Base-by-base conservation (phyloP, 2,888 invertebrate species). In the Drosophila anomalata region DNA sequence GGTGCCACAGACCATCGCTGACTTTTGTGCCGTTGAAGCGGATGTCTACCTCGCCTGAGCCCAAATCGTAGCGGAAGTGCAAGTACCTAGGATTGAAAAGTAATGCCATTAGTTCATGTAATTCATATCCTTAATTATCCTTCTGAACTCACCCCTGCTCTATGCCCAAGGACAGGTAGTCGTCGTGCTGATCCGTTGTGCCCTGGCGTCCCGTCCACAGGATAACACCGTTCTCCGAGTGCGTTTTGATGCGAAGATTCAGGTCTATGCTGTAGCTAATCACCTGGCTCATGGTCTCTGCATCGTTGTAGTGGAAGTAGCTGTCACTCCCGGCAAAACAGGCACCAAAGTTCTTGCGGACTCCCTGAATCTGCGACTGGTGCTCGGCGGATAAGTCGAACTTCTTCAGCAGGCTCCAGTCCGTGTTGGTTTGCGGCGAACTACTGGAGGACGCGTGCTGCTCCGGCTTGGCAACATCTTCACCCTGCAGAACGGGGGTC, bases 1-100 rank as follows among this genome's bases (percentile, higher is more conserved):
- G 93, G 91, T 97, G 96, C 96, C 96, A 92, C 6, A 96, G 93
- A 44, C 97, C 97, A 91, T 98, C 98, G 92, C 97, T 96, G 41
- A 98, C 95, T 90, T 95, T 95, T 11, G 97, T 96, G 81, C 94
- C 94, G 92, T 98, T 98, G 83, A 97, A 97, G 72, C 95, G 94
- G 55, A 98, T 95, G 73, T 95, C 94, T 53, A 96, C 96, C 89
- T 97, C 97, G 1, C 97, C 97, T 78, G 96, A 96, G 50, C 97
- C 97, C 76, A 97, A 93, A 91, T 97, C 96, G 91, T 96, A 98
- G 85, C 97, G 94, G 85, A 94, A 93, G 74, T 92, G 92, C 51
- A 92, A 78, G 77, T 87, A 91, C 17, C 92, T 91, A 58, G 31
- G 70, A 56, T n/a, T 24, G n/a, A n/a, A 9, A 39, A n/a, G 1